phyloP scores from a whole-genome alignment of 2,888 invertebrate species.

The Xylota sylvarum region DNA sequence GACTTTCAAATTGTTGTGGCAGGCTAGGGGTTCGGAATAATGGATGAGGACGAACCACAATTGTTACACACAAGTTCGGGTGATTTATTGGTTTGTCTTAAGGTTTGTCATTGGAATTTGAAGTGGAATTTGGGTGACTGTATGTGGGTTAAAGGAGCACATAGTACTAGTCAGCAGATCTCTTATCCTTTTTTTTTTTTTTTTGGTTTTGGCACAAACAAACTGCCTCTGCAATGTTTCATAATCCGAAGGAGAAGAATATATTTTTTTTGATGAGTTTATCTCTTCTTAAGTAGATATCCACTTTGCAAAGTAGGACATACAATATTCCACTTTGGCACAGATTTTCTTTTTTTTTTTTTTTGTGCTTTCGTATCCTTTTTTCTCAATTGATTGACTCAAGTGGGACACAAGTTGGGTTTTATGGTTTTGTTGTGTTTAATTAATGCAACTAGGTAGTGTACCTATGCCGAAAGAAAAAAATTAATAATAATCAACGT shows the following conservation, averaged over 20 bases:
- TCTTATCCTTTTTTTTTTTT: background rate
- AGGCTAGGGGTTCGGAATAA: background rate
- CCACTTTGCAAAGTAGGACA: constrained; percentile 62
- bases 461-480: background rate
- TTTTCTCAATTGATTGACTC: constrained; percentile 45
- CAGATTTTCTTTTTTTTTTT: background rate
- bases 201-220: background rate
- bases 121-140: background rate
- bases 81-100: constrained; percentile 57
- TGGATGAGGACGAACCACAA: constrained; percentile 32
- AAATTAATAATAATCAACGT: constrained; percentile 13
- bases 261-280: constrained; percentile 52
- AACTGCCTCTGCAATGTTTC: constrained; percentile 52
- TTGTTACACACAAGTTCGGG: constrained; percentile 4
- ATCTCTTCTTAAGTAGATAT: constrained; percentile 49
- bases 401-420: constrained; percentile 21
- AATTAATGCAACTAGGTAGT: constrained; percentile 29
- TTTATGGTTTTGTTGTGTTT: constrained; percentile 30
- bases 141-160: no score
- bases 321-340: constrained; percentile 43
- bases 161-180: constrained; percentile 44
- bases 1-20: constrained; percentile 52
- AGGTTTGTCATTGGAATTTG: constrained; percentile 18
- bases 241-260: constrained; percentile 47
- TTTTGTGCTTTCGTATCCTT: constrained; percentile 31